These are phyloP conservation scores for Leptinotarsa undecemlineata DNA, from an alignment of 1,140 invertebrate species.

Conservation along the genomic window DNA sequence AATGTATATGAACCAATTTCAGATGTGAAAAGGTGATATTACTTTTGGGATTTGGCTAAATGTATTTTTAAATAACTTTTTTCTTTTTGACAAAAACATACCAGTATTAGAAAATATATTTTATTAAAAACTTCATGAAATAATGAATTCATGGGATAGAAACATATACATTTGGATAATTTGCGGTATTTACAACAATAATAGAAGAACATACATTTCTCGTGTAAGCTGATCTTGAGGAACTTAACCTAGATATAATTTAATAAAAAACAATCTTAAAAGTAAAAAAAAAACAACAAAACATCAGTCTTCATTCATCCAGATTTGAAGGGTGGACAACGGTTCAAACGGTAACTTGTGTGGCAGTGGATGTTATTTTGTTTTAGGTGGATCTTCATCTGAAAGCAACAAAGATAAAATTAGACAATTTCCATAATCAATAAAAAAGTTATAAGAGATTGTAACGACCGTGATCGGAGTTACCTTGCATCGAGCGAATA, in stretches of 20 bases:
- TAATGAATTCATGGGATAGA: constrained; percentile 11
- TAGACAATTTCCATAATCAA: background rate
- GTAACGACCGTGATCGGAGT: constrained; percentile 18
- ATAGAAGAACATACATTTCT: constrained; percentile 17
- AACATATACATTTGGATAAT: constrained; percentile 21
- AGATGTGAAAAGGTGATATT: too few species aligned
- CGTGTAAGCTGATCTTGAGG: constrained; percentile 38
- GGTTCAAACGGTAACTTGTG: constrained; percentile 48
- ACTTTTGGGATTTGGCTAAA: too few species aligned
- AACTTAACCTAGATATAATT: constrained; percentile 52
- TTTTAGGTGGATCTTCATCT: constrained; percentile 17
- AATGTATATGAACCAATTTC: too few species aligned
- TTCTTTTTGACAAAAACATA: background rate
- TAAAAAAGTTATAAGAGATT: constrained; percentile 12
- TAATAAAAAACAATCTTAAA: constrained; percentile 51
- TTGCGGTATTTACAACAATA: constrained; percentile 19
- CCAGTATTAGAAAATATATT: constrained; percentile 20
- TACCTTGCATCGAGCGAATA: constrained; percentile 15
- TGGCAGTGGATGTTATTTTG: constrained; percentile 46
- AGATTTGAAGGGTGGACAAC: constrained; percentile 36
- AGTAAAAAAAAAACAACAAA: constrained; percentile 51
- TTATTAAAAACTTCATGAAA: constrained; percentile 24
- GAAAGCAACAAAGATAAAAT: constrained; percentile 22
- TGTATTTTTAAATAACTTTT: too few species aligned
- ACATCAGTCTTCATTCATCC: constrained; percentile 53